A percentile compares a stretch with the other conserved stretches of the same genome.
These are phyloP conservation scores for Hylyphantes graminicola DNA, from an alignment of 1,140 invertebrate species.

Conservation along the genomic window DNA sequence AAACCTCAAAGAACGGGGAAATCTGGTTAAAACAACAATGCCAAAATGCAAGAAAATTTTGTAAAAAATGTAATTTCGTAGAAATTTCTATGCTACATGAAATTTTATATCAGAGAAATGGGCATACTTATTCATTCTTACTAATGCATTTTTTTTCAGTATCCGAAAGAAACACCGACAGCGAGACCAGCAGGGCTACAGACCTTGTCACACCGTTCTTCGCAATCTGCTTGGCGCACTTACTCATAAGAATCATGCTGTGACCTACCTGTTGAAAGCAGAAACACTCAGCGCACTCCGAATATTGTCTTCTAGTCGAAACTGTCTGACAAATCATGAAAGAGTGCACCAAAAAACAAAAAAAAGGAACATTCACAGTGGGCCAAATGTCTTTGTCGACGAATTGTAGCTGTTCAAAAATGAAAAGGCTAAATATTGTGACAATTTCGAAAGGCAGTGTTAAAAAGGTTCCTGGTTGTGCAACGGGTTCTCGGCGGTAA, in stretches of 20 bases:
- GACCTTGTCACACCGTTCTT: background rate
- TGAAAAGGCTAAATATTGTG: no score
- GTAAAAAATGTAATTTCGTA: background rate
- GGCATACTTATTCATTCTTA: background rate
- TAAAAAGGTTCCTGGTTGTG: no score
- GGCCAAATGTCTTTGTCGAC: background rate
- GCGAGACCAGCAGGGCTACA: background rate
- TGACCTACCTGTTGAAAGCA: background rate
- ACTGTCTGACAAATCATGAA: background rate
- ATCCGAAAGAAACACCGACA: constrained; percentile 18
- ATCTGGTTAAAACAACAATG: no score
- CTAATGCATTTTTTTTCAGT: background rate
- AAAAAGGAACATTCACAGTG: background rate
- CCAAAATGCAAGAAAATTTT: background rate
- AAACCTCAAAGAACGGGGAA: no score
- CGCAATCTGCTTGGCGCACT: background rate
- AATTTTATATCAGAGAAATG: background rate
- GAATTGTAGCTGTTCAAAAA: no score
- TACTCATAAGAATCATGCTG: background rate
- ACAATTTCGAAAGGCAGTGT: no score
- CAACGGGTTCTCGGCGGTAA: no score
- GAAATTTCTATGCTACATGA: background rate
- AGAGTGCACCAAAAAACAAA: background rate
- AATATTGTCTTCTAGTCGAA: constrained; percentile 4
- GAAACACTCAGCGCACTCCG: background rate